These are phyloP conservation scores for Hapalemur alaotrensis DNA, from an alignment of 2,797 vertebrate species.

Conservation along the genomic window DNA sequence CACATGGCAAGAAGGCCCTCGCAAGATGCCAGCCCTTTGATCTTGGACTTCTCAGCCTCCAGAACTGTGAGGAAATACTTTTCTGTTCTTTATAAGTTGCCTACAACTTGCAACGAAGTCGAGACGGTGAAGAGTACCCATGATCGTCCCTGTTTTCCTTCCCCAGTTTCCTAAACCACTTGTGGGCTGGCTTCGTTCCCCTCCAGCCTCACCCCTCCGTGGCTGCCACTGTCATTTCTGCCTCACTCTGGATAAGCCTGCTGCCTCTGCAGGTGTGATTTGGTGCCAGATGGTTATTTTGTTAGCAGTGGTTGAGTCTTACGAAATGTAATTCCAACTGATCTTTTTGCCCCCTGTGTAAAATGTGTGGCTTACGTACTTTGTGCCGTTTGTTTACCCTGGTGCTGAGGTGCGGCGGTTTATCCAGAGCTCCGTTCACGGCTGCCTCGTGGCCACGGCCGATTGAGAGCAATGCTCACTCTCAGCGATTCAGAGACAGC, in stretches of 20 bases:
- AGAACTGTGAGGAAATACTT: not conserved
- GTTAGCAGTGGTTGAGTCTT: not conserved
- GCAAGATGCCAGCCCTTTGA: not conserved
- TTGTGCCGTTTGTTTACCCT: not conserved
- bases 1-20: not conserved
- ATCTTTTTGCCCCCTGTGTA: not conserved
- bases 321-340: not conserved
- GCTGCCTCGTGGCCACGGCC: not conserved
- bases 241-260: not conserved
- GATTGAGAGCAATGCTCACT: not conserved
- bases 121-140: fast-evolving
- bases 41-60: not conserved
- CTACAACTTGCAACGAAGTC: not conserved
- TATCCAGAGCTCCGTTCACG: not conserved
- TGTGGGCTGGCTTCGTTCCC: not conserved
- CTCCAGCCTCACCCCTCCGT: not conserved
- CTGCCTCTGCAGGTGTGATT: not conserved
- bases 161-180: not conserved
- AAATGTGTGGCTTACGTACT: not conserved
- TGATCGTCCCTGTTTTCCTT: not conserved
- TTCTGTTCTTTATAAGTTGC: not conserved
- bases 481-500: slow-evolving; percentile 34
- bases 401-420: not conserved
- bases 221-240: not conserved
- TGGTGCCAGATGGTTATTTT: slow-evolving; percentile 24